These are phyloP conservation scores for Globia sparganii DNA, from an alignment of 2,888 invertebrate genomes.

Conservation along the genomic window DNA sequence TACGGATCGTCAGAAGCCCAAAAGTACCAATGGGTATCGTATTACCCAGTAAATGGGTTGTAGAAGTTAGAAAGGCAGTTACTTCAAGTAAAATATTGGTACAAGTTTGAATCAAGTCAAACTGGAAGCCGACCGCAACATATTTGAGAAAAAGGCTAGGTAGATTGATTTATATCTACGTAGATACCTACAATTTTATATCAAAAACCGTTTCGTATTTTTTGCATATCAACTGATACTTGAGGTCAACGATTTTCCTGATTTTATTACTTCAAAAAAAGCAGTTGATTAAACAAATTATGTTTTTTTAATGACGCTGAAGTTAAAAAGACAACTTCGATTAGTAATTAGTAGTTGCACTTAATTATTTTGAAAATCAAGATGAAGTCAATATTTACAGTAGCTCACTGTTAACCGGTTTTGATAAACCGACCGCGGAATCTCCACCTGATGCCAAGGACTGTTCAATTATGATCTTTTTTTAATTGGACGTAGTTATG, in stretches of 20 bases:
- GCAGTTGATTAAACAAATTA: background rate
- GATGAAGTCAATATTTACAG: slow-evolving; percentile 28
- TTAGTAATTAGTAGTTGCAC: background rate
- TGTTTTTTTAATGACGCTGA: background rate
- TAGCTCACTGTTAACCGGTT: slow-evolving; percentile 33
- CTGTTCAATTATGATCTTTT: slow-evolving; percentile 43
- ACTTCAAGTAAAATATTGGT: too few species aligned
- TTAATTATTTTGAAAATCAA: slow-evolving; percentile 28
- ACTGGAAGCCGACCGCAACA: too few species aligned
- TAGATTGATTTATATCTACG: too few species aligned
- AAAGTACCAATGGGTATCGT: too few species aligned
- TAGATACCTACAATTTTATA: background rate
- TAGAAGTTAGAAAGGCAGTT: too few species aligned
- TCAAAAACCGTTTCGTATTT: background rate
- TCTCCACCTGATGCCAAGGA: slow-evolving; percentile 40
- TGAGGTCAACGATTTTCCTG: background rate
- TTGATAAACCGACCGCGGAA: background rate
- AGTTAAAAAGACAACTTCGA: background rate
- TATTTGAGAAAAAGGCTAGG: too few species aligned
- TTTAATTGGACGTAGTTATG: too few species aligned
- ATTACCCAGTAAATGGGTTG: too few species aligned
- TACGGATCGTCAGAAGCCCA: too few species aligned
- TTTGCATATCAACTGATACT: background rate
- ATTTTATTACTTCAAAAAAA: background rate
- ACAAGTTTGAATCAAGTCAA: too few species aligned